phyloP scores from a whole-genome alignment of 2,797 vertebrate species.

The Eospalax fontanierii region DNA sequence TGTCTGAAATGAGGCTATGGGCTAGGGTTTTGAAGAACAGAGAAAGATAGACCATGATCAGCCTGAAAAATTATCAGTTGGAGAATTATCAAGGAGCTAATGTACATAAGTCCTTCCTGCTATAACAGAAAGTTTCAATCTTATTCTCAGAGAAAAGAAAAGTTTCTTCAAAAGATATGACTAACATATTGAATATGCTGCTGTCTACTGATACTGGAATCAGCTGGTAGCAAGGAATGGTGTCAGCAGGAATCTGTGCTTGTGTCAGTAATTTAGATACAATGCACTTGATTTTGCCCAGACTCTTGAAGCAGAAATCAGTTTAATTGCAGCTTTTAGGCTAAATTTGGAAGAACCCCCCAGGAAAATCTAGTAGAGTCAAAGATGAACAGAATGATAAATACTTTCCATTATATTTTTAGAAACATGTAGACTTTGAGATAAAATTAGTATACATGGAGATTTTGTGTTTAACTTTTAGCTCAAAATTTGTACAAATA shows the following conservation, averaged over 20 bases:
- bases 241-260: not conserved
- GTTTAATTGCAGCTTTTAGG: not conserved
- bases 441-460: not conserved
- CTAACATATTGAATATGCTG: not conserved
- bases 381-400: not conserved
- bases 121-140: not conserved
- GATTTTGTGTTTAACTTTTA: not conserved
- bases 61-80: not conserved
- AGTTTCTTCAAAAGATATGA: not conserved
- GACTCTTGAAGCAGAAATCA: not conserved
- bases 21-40: not conserved
- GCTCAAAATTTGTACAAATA: not conserved
- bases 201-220: not conserved
- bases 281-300: not conserved
- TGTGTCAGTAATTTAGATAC: not conserved
- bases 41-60: not conserved
- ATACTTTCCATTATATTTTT: not conserved
- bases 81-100: not conserved
- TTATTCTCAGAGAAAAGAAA: not conserved
- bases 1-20: not conserved
- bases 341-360: not conserved
- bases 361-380: not conserved
- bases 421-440: not conserved
- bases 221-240: not conserved
- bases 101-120: not conserved